Percentiles rank a stretch among this genome's conserved stretches.
Conservation (phyloP, 2,113 vertebrate genomes). For the Thinocorus orbignyianus region DNA sequence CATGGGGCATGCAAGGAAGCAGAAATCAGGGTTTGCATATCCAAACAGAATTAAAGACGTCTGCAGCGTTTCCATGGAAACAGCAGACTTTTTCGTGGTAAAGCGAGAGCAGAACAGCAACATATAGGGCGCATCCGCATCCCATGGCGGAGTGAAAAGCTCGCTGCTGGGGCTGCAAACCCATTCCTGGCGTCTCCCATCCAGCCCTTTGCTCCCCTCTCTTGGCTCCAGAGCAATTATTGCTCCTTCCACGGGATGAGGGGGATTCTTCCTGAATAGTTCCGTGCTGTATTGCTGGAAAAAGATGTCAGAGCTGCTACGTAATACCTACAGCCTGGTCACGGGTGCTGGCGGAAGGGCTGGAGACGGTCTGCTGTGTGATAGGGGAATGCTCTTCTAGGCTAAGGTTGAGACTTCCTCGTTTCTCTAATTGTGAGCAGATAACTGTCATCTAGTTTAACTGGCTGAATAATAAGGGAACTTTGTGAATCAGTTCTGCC, state of each 20-base stretch:
- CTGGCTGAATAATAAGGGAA: background rate
- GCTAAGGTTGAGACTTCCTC: background rate
- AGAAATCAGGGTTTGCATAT: background rate
- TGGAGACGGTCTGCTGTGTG: background rate
- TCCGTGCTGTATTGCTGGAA: background rate
- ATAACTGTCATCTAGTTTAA: background rate
- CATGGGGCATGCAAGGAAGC: accelerated
- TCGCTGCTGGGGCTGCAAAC: background rate
- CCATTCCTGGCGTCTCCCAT: background rate
- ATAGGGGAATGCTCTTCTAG: background rate
- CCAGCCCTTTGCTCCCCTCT: background rate
- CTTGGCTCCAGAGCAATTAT: accelerated
- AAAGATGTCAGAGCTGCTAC: background rate
- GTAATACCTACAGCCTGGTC: accelerated
- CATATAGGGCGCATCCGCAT: accelerated
- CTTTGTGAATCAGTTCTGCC: background rate
- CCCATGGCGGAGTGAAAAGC: accelerated
- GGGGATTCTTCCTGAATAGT: background rate
- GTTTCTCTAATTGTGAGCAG: background rate
- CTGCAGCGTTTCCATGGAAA: background rate
- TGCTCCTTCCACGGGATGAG: background rate
- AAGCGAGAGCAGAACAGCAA: background rate
- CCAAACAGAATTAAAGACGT: background rate
- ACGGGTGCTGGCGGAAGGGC: accelerated
- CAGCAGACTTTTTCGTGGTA: background rate